Percentiles rank a stretch among this genome's conserved stretches.
Conservation (phyloP, 2,113 vertebrate genomes). For the Oostethus manadensis region DNA sequence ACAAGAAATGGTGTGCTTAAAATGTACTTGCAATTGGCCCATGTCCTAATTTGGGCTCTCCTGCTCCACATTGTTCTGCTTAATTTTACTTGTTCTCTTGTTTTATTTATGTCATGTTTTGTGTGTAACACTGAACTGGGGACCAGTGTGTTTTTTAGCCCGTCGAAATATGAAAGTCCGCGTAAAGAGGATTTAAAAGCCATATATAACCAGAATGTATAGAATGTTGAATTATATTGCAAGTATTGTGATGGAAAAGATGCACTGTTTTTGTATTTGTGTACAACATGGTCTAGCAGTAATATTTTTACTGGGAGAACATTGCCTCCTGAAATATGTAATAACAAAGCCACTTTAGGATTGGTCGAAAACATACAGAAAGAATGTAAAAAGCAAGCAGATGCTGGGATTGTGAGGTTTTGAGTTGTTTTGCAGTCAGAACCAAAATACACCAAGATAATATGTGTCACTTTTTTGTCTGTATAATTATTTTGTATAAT, state of each 20-base stretch:
- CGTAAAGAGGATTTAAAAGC: constrained; percentile 1
- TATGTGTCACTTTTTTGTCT: constrained; percentile 35
- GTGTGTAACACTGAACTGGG: constrained; percentile 14
- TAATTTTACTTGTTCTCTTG: constrained; percentile 15
- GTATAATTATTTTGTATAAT: constrained; percentile 61
- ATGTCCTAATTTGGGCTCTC: background rate
- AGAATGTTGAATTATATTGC: background rate
- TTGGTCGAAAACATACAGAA: background rate
- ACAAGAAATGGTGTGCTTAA: too few species aligned
- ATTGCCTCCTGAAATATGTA: background rate
- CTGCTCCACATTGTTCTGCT: background rate
- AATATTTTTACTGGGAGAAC: constrained; percentile 4
- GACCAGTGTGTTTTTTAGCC: background rate
- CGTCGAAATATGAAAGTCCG: background rate
- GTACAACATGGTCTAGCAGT: constrained; percentile 5
- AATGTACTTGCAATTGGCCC: too few species aligned
- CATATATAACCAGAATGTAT: background rate
- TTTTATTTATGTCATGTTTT: constrained; percentile 36
- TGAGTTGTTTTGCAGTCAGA: background rate
- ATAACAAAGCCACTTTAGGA: background rate
- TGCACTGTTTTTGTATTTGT: constrained; percentile 19
- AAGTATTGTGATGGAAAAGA: background rate
- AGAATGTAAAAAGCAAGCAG: background rate
- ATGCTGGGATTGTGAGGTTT: too few species aligned
- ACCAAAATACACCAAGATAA: constrained; percentile 15